Conservation (phyloP, 2,888 invertebrate genomes). For the Herminia tarsipennalis region DNA sequence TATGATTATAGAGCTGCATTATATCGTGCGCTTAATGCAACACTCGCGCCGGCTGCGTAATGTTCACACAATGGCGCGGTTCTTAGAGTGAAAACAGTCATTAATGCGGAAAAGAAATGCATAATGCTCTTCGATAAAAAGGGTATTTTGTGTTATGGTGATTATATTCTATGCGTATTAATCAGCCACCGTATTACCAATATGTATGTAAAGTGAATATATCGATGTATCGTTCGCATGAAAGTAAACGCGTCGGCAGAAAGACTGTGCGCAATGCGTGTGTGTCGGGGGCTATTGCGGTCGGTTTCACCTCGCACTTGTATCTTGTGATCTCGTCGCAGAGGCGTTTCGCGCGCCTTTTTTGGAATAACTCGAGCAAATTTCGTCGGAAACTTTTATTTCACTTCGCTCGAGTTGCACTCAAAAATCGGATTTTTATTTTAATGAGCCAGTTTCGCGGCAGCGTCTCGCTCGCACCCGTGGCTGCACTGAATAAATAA, state of each 20-base stretch:
- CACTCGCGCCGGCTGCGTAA: slow-evolving; percentile 60
- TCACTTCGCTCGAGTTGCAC: slow-evolving; percentile 77
- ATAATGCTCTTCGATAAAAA: slow-evolving; percentile 45
- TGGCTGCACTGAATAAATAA: slow-evolving; percentile 83
- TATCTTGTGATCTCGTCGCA: slow-evolving; percentile 73
- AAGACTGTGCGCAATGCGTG: slow-evolving; percentile 43
- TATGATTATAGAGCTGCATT: slow-evolving; percentile 71
- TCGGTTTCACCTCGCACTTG: slow-evolving; percentile 79
- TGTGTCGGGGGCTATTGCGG: slow-evolving; percentile 69
- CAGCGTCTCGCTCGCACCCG: slow-evolving; percentile 76
- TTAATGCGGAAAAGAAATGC: slow-evolving; percentile 65
- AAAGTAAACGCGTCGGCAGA: slow-evolving; percentile 54
- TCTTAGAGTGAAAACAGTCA: slow-evolving; percentile 62
- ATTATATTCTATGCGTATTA: slow-evolving; percentile 5
- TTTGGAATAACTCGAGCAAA: slow-evolving; percentile 85
- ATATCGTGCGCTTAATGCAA: slow-evolving; percentile 73
- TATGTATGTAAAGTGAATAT: neutral
- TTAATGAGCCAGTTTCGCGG: slow-evolving; percentile 82
- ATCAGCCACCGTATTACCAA: slow-evolving; percentile 7
- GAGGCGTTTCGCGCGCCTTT: slow-evolving; percentile 80
- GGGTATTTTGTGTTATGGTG: slow-evolving; percentile 23
- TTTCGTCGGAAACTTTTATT: slow-evolving; percentile 82
- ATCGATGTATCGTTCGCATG: slow-evolving; percentile 45
- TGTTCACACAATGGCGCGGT: slow-evolving; percentile 66
- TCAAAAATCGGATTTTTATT: slow-evolving; percentile 83